These are phyloP conservation scores for Patella caerulea DNA, from an alignment of 2,888 invertebrate genomes.

Conservation along the genomic window DNA sequence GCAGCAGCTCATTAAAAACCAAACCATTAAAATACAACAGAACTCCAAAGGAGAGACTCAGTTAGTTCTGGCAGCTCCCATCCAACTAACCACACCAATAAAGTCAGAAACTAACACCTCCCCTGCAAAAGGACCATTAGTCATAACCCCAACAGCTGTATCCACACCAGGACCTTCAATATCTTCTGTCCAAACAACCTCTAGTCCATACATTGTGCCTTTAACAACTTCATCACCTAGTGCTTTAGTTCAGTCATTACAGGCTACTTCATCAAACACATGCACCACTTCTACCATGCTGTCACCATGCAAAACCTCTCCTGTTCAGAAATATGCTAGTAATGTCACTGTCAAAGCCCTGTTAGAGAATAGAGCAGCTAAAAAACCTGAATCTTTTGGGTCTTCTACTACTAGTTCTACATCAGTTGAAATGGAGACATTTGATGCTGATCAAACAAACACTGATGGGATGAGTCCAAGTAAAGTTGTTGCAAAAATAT, in stretches of 20 bases:
- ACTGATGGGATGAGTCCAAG: not conserved
- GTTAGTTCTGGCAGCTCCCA: constrained; percentile 25
- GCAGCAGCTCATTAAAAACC: constrained; percentile 52
- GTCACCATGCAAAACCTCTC: constrained; percentile 15
- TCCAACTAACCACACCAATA: constrained; percentile 20
- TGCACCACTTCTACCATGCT: not conserved
- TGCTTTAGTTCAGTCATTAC: not conserved
- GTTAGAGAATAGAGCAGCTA: constrained; percentile 55
- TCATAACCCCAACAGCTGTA: not conserved
- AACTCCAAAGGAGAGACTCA: constrained; percentile 36
- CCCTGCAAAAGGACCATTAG: not conserved
- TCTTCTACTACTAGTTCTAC: not conserved
- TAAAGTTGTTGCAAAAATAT: constrained; percentile 5
- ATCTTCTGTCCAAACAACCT: constrained; percentile 8
- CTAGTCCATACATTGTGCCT: constrained; percentile 7
- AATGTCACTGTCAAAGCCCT: constrained; percentile 67
- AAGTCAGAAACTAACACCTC: not conserved
- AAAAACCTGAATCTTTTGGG: constrained; percentile 29
- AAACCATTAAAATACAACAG: constrained; percentile 51
- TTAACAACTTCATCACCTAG: constrained; percentile 21
- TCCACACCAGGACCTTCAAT: constrained; percentile 8
- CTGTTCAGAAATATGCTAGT: constrained; percentile 55
- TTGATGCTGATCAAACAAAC: not conserved
- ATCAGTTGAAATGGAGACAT: not conserved
- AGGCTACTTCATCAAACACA: not conserved